Base-by-base conservation (phyloP, 2,113 vertebrate species). In the Phyllostomus discolor region DNA sequence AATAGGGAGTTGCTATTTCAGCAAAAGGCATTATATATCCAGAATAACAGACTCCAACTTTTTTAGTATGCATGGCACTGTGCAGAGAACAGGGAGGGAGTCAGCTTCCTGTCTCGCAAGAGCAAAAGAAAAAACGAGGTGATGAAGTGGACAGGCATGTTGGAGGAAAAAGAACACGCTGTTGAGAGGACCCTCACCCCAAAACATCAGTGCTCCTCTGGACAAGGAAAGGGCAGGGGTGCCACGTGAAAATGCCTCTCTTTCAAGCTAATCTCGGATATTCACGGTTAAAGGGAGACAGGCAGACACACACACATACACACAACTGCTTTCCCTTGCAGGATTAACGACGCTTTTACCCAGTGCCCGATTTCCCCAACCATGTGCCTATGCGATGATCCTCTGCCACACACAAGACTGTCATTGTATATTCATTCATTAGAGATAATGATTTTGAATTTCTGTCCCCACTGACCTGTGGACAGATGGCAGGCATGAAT, bases 401-500 rank as follows among this genome's bases (percentile, higher is more conserved):
- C 96, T 90, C 12, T 91, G 94, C 95, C 97, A 98, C 97, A 98
- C 96, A 98, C 97, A 98, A 97, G 88, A 97, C 97, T 97, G 96
- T 91, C 98, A 98, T 98, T 98, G 98, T 98, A 98, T 97, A 98
- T 98, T 98, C 98, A 98, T 98, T 98, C 98, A 98, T 98, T 98
- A 98, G 97, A 96, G 96, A 97, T 98, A 98, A 98, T 98, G 98
- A 98, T 98, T 98, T 98, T 98, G 98, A 98, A 98, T 98, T 98
- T 98, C 98, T 98, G 97, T 98, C 98, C 98, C 98, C 94, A 69
- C 96, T 98, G 98, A 98, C 98, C 98, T 98, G 96, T 88, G 97
- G 98, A 98, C 98, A 99, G 98, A 99, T 98, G 98, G 98, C 97
- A 95, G 98, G 98, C 98, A 98, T 98, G 98, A 98, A 98, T 98